These are phyloP conservation scores for Ostrea edulis DNA, from an alignment of 1,140 invertebrate genomes.

Conservation along the genomic window DNA sequence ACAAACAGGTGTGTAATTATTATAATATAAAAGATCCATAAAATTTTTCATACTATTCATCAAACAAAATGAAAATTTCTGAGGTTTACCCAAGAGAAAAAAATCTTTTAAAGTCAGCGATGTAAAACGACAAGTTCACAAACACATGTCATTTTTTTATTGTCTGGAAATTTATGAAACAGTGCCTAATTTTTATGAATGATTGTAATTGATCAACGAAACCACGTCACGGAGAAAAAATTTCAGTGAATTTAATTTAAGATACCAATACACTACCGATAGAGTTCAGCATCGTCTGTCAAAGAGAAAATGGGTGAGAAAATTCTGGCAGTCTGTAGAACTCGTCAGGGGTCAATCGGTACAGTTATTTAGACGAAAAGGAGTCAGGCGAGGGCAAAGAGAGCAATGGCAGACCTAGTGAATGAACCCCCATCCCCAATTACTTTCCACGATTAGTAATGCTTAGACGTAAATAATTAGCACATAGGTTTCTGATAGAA, in stretches of 20 bases:
- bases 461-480: neutral
- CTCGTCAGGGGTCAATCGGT: neutral
- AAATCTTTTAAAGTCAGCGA: constrained; percentile 8
- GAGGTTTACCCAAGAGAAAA: constrained; percentile 33
- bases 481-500: neutral
- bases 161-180: constrained; percentile 19
- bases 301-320: neutral
- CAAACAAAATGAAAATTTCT: constrained; percentile 30
- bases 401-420: neutral
- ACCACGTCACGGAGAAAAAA: neutral
- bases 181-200: neutral
- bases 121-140: constrained; percentile 1
- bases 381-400: neutral
- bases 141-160: neutral
- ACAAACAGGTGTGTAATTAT: neutral
- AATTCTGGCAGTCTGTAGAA: neutral
- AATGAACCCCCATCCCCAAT: neutral
- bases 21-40: constrained; percentile 5
- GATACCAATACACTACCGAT: neutral
- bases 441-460: neutral
- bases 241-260: constrained; percentile 20
- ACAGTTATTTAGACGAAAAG: neutral
- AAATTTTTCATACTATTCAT: constrained; percentile 2
- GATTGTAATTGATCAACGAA: neutral
- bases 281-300: constrained; percentile 4